Evolutionary conservation across 2,113 vertebrate species (phyloP).

Genomic region (Corythaeola cristata): DNA sequence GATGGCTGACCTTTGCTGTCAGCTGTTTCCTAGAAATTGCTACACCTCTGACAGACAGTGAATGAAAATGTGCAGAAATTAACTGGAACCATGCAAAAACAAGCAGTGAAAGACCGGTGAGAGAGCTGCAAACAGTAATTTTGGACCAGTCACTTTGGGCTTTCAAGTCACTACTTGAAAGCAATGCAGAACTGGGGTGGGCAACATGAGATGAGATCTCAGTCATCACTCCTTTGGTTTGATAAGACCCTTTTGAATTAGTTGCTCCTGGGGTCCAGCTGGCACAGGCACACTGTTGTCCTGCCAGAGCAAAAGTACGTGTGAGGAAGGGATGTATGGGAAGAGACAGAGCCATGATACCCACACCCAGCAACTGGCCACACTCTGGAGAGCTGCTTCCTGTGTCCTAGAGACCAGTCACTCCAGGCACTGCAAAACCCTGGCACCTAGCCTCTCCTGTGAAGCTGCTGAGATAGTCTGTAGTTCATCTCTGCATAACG

Average conservation of each 20-base stretch:
- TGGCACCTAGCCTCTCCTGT: neutral
- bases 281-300: neutral
- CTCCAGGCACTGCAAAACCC: neutral
- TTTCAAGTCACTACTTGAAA: neutral
- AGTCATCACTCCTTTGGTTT: neutral
- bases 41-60: neutral
- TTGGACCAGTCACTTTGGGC: neutral
- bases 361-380: neutral
- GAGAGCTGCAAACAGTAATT: neutral
- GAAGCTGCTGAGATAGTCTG: neutral
- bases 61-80: neutral
- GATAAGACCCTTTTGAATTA: neutral
- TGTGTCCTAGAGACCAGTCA: neutral
- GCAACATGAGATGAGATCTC: neutral
- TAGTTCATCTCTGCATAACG: neutral
- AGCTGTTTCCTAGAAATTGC: neutral
- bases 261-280: neutral
- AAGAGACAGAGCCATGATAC: neutral
- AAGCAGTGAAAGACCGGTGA: neutral
- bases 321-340: neutral
- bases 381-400: neutral
- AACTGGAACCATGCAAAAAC: neutral
- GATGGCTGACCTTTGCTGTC: neutral
- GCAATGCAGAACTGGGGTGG: neutral
- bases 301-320: neutral